A percentile compares a stretch with the other conserved stretches of the same genome.
Conservation (phyloP, 2,888 invertebrate genomes). For the Falcaria lacertinaria region DNA sequence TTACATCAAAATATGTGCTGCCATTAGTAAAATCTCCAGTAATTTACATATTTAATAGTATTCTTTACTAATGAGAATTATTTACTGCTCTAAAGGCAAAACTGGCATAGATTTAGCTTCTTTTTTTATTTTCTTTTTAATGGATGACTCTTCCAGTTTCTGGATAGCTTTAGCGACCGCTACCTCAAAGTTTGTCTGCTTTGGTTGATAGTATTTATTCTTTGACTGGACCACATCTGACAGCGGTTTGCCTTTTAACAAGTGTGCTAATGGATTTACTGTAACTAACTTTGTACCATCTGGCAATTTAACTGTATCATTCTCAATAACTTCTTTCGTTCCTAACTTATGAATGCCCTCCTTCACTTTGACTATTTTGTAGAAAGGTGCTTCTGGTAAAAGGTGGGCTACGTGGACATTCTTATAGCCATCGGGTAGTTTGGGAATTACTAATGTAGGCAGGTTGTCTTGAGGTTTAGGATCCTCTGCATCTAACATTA, state of each 20-base stretch:
- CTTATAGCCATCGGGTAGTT: conserved; percentile 33
- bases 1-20: no score
- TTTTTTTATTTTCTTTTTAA: conserved; percentile 6
- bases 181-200: conserved; percentile 34
- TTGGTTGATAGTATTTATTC: conserved; percentile 47
- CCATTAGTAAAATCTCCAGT: no score
- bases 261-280: conserved; percentile 59
- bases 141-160: conserved; percentile 26
- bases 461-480: conserved; percentile 10
- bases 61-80: background rate
- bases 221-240: conserved; percentile 30
- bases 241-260: conserved; percentile 38
- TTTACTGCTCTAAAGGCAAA: background rate
- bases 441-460: conserved; percentile 43
- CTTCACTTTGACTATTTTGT: conserved; percentile 58
- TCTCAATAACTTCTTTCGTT: background rate
- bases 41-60: no score
- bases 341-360: conserved; percentile 25
- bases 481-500: conserved; percentile 47
- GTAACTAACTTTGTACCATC: conserved; percentile 54
- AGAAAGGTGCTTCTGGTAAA: conserved; percentile 53
- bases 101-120: conserved; percentile 1
- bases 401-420: conserved; percentile 54
- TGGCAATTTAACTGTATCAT: conserved; percentile 33
- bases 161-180: conserved; percentile 47